Conservation (phyloP, 2,113 vertebrate genomes). For the Salminus brasiliensis region DNA sequence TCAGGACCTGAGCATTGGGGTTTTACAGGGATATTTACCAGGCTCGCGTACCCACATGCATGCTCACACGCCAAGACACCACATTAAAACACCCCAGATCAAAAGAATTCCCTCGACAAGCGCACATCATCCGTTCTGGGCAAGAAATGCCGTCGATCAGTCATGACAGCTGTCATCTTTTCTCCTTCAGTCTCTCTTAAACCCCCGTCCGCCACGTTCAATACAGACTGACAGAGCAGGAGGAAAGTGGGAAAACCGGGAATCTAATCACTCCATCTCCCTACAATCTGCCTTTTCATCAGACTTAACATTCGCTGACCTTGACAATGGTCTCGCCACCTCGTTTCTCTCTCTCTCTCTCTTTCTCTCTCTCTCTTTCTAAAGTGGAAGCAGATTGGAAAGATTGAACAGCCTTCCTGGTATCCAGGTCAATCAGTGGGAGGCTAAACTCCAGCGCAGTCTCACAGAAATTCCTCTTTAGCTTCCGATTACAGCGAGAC, state of each 20-base stretch:
- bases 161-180: slow-evolving; percentile 16
- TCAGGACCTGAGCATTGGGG: not conserved
- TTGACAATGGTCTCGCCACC: slow-evolving; percentile 10
- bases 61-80: not conserved
- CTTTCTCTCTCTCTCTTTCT: slow-evolving; percentile 39
- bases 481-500: slow-evolving; percentile 42
- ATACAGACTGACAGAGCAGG: slow-evolving; percentile 8
- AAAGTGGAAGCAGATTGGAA: slow-evolving; percentile 37
- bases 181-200: not conserved
- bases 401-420: slow-evolving; percentile 30
- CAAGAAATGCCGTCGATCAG: slow-evolving; percentile 6
- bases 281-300: slow-evolving; percentile 26
- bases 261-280: slow-evolving; percentile 32
- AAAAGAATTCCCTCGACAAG: slow-evolving; percentile 12
- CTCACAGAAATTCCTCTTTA: slow-evolving; percentile 38
- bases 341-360: slow-evolving; percentile 39
- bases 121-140: not conserved
- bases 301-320: slow-evolving; percentile 34
- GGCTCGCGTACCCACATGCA: not conserved
- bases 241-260: slow-evolving; percentile 21
- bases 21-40: not conserved
- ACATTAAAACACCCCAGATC: slow-evolving; percentile 3
- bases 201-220: not conserved
- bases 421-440: slow-evolving; percentile 64
- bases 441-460: slow-evolving; percentile 32